Base-by-base conservation (phyloP, 1,140 invertebrate genomes). In the Ylistrum balloti region DNA sequence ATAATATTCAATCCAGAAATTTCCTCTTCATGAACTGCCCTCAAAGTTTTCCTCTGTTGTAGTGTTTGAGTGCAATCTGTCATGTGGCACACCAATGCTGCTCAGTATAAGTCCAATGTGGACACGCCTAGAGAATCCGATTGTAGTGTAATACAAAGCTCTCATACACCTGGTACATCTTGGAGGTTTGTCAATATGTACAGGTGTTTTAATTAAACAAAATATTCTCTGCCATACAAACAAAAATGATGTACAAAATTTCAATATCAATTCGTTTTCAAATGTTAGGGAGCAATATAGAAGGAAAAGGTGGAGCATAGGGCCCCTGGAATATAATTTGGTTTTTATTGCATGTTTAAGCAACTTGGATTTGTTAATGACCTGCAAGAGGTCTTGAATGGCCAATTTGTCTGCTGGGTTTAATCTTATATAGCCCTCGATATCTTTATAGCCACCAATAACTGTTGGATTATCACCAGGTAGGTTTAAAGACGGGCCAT, bases 81-180 rank as follows among this genome's bases (percentile, higher is more conserved):
- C 35, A 38, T 7, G 13, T 38, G 35, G 5, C 5, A 38, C 35
- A 38, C 35, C 13, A 38, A 38, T 38, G 35, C 5, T 38, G 17
- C 35, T 38, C 35, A 13, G 35, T 38, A 48, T 48, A 48, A 48
- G 45, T 48, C 11, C 22, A 20, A 74, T 28, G n/a, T 28, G n/a
- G 56, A 74, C 56, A 74, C 56, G 13, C 56, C 56, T 74, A n/a
- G n/a, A 74, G 22, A 74, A 74, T 74, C 56, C 56, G 22, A n/a
- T 74, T 74, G 22, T 74, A 74, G 1, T 74, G 22, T 28, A n/a
- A 28, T 28, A 74, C 17, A 74, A n/a, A 74, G 56, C 17, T 74
- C 22, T 74, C 56, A 74, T n/a, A 74, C 56, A 74, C 56, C 9
- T 28, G 1, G 56, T n/a, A 74, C 56, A n/a, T n/a, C 56, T 9